Conservation (phyloP, 2,888 invertebrate genomes). For the Xestobium rufovillosum region DNA sequence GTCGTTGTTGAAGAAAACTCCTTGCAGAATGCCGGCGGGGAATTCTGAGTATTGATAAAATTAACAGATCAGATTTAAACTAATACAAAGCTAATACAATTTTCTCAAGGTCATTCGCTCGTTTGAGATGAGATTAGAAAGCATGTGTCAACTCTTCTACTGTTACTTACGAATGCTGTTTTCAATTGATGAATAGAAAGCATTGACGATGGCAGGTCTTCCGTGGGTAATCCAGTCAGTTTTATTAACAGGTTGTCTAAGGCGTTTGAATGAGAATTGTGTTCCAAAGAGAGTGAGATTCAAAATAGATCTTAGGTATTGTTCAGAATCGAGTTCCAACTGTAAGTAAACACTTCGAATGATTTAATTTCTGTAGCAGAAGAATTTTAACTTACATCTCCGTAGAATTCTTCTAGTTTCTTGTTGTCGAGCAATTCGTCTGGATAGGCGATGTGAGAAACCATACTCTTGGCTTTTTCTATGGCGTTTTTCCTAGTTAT, state of each 20-base stretch:
- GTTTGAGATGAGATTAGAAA: no score
- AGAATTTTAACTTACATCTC: slow-evolving; percentile 49
- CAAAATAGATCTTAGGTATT: slow-evolving; percentile 68
- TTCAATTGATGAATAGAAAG: slow-evolving; percentile 78
- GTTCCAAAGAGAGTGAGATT: slow-evolving; percentile 75
- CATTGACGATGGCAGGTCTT: slow-evolving; percentile 77
- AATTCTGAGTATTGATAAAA: slow-evolving; percentile 60
- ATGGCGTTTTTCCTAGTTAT: slow-evolving; percentile 68
- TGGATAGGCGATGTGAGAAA: slow-evolving; percentile 87
- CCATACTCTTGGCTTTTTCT: slow-evolving; percentile 75
- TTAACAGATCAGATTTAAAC: slow-evolving; percentile 9
- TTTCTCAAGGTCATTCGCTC: no score
- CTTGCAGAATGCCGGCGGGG: slow-evolving; percentile 89
- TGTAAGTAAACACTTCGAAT: slow-evolving; percentile 34
- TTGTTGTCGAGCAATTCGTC: slow-evolving; percentile 76
- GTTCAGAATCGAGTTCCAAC: slow-evolving; percentile 63
- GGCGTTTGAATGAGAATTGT: slow-evolving; percentile 67
- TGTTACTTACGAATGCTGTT: slow-evolving; percentile 77
- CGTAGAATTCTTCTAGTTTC: slow-evolving; percentile 73
- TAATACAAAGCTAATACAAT: no score
- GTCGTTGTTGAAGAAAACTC: slow-evolving; percentile 81
- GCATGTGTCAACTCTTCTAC: no score
- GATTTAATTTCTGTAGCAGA: not conserved
- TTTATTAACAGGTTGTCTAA: slow-evolving; percentile 74
- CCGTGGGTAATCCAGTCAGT: slow-evolving; percentile 82